Base-by-base conservation (phyloP, 2,888 invertebrate genomes). In the Elmis aenea region DNA sequence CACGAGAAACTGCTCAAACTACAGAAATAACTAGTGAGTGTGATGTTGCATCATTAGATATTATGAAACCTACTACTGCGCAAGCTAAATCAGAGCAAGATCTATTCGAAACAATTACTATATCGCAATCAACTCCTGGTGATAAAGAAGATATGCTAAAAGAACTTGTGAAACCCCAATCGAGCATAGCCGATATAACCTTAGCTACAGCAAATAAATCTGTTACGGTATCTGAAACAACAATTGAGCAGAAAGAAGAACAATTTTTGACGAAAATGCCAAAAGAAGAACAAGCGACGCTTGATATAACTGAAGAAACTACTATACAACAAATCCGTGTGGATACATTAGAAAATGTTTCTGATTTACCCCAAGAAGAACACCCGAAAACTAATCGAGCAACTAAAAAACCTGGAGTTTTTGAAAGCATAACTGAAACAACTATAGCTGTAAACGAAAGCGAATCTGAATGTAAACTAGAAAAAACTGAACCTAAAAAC, bases 111-210 rank as follows among this genome's bases (percentile, higher is more conserved):
- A 50, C 51, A 5, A 27, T 58, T 18, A 39, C 44, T 8, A 39
- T 57, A 6, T 64, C 62, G 2, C 61, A 68, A 54, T 46, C 66
- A 20, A 48, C 57, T 8, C 58, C 61, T 44, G 50, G 59, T 26
- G 70, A 70, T 46, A 58, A 55, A 13, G 70, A 69, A 45, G 60
- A 59, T 15, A 45, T 45, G 10, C 48, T 67, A 34, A 48, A 50
- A 33, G 44, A 47, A 25, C 27, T 58, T 35, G 47, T 56, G 24
- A 53, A 58, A 40, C 29, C 30, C n/a, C 28, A 26, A 18, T 46
- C 56, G 25, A 49, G 58, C 45, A 53, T 50, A 21, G 64, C 59
- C n/a, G 55, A 53, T 20, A 33, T 61, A 29, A 53, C 58, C 38
- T 43, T 62, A 10, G 62, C 64, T 51, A 50, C 58, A 39, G 45